Evolutionary conservation across 2,113 vertebrate species (phyloP), one percentile per base, ranked within the genome.

Genomic region (Gymnarchus niloticus): DNA sequence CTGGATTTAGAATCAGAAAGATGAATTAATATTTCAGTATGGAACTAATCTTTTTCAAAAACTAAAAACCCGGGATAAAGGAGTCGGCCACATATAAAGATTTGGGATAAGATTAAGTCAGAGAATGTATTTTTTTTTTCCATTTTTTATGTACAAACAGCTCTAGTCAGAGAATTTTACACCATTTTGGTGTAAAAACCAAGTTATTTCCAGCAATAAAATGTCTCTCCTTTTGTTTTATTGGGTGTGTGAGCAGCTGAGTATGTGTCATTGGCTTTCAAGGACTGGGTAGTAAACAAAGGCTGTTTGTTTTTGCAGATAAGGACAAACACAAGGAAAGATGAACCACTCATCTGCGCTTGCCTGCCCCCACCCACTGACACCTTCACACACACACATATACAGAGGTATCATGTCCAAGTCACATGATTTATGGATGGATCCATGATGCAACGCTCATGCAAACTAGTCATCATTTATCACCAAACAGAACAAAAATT

Each of bases 1-100:
- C 91, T 91, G 89, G 85, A 89, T 91, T 91, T 90, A 89, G 91
- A 91, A 88, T 91, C 88, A 89, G 90, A 88, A 85, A 86, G 80
- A 41, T 87, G 87, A 85, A 91, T 91, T 89, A 89, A 91, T 90
- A 89, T 91, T 91, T 91, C 85, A 91, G 84, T 81, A 81, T 86
- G 86, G 73, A 90, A 90, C 88, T 87, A 89, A 91, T 91, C 90
- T 89, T 86, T 85, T 86, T 87, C 86, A 83, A 86, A n/a, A 91
- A 88, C 87, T 81, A 57, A 90, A 91, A 88, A 88, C 48, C 84
- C 86, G 56, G 57, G 85, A 86, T 83, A 57, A 83, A 59, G 19
- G 69, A 88, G 56, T 88, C 86, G 81, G 59, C 23, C 28, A 37
- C 88, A 33, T 85, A 44, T 85, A 46, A 56, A 80, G 28, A 51